Evolutionary conservation across 2,797 vertebrate species (phyloP).

Genomic region (Aulostomus chinensis): DNA sequence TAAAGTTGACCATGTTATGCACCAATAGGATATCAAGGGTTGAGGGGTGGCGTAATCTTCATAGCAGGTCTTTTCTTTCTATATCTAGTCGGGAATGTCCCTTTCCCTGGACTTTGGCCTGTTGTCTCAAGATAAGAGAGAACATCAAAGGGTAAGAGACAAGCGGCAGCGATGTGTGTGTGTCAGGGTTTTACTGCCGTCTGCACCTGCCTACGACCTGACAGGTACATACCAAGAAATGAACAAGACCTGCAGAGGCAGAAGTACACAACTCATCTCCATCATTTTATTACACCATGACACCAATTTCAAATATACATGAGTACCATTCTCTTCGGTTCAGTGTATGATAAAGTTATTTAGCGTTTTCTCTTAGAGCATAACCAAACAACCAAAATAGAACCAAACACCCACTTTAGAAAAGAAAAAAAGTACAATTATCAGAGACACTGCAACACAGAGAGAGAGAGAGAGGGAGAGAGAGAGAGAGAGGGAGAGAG

Average conservation of each 20-base stretch:
- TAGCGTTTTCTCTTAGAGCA: constrained; percentile 80
- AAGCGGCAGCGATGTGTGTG: constrained; percentile 21
- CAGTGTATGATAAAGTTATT: constrained; percentile 95
- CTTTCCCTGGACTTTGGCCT: constrained; percentile 74
- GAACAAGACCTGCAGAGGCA: too few relatives aligned
- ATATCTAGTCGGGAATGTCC: constrained; percentile 58
- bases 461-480: too few relatives aligned
- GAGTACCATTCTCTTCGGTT: constrained; percentile 87
- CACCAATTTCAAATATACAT: constrained; percentile 98
- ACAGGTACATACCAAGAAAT: too few relatives aligned
- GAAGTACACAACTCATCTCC: constrained; percentile 91
- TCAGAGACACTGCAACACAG: constrained; percentile 88
- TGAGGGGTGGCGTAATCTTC: constrained; percentile 37
- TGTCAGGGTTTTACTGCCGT: constrained; percentile 59
- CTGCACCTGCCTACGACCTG: constrained; percentile 67
- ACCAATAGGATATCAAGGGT: too few relatives aligned
- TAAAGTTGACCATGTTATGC: too few relatives aligned
- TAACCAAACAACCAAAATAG: constrained; percentile 62
- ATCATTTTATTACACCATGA: constrained; percentile 96
- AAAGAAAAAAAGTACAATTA: constrained; percentile 61
- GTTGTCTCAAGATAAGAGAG: constrained; percentile 41
- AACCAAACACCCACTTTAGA: constrained; percentile 78
- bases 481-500: too few relatives aligned
- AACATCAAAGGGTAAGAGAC: constrained; percentile 52
- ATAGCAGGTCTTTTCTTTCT: constrained; percentile 25